These are phyloP conservation scores for Brachypalpus laphriformis DNA, from an alignment of 2,888 invertebrate genomes.

Conservation along the genomic window DNA sequence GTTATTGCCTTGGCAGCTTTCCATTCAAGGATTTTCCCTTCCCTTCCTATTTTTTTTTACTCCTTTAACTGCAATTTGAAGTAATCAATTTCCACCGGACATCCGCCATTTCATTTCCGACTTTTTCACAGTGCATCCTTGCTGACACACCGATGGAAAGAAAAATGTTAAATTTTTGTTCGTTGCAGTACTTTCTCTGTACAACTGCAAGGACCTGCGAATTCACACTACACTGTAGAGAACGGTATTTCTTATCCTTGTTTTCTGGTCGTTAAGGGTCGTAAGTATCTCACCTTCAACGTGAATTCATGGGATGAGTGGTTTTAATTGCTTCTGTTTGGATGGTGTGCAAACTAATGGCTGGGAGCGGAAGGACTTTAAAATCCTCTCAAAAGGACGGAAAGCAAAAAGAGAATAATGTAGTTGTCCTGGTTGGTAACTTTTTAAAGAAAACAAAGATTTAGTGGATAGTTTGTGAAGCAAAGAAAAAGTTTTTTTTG, in stretches of 20 bases:
- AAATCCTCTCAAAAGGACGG: neutral
- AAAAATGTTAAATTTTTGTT: neutral
- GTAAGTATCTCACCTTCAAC: conserved; percentile 24
- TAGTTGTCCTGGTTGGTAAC: too few relatives aligned
- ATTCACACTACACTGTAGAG: neutral
- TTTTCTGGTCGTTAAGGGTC: neutral
- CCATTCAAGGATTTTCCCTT: neutral
- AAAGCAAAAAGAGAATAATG: neutral
- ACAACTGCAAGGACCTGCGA: neutral
- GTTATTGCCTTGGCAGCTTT: neutral
- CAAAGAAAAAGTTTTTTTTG: neutral
- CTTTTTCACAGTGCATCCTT: conserved; percentile 19
- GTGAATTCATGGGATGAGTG: conserved; percentile 24
- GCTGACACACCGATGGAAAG: neutral
- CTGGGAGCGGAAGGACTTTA: neutral
- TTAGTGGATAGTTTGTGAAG: neutral
- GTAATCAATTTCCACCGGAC: conserved; percentile 67
- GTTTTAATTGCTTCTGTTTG: conserved; percentile 33
- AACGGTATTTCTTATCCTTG: neutral
- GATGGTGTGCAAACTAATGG: neutral
- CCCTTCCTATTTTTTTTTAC: neutral
- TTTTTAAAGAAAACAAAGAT: neutral
- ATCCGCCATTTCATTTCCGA: conserved; percentile 56
- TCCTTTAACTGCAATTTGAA: conserved; percentile 21
- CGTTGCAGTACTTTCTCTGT: neutral